Evolutionary conservation across 1,140 invertebrate genomes (phyloP), one percentile per base, ranked within the genome.

Genomic region (Xylocopa sonorina): DNA sequence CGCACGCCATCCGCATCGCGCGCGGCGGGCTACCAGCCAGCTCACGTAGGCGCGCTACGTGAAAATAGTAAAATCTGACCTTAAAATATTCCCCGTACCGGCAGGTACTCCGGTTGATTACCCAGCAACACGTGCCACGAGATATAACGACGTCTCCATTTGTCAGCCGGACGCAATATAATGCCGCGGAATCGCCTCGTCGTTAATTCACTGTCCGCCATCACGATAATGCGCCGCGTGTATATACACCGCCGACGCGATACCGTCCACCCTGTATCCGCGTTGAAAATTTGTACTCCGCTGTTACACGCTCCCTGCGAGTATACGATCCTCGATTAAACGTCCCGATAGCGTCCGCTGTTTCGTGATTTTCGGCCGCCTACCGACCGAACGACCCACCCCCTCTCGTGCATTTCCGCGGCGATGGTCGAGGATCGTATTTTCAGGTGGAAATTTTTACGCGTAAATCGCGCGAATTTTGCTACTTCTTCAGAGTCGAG

Each of bases 41-140:
- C 7, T 18, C 41, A 43, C 53, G n/a, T 68, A 48, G 60, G 32
- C 14, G 29, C n/a, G n/a, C n/a, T n/a, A 60, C 58, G 81, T 69
- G 67, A 90, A 88, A 87, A 85, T 87, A 85, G 82, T 89, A 85
- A 85, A 89, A 89, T 88, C 82, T 82, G 88, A 87, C 79, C 83
- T 84, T 88, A 83, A 90, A 90, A 89, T 87, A 89, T 87, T 88
- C 80, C 71, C 81, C 81, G 62, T n/a, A 53, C 50, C 67, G 76
- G 57, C 82, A 88, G 85, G 89, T 90, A 90, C 89, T 90, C 83
- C 84, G 88, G 78, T 87, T 90, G 87, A 90, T 90, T 90, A 85
- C 88, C 81, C 81, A 81, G 74, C 82, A 85, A 72, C 83, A 85
- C 80, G 66, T 86, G 84, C 75, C 69, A 63, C 75, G 69, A 82